Evolutionary conservation across 1,140 invertebrate species (phyloP).

Genomic region (Ceratosolen fusciceps): DNA sequence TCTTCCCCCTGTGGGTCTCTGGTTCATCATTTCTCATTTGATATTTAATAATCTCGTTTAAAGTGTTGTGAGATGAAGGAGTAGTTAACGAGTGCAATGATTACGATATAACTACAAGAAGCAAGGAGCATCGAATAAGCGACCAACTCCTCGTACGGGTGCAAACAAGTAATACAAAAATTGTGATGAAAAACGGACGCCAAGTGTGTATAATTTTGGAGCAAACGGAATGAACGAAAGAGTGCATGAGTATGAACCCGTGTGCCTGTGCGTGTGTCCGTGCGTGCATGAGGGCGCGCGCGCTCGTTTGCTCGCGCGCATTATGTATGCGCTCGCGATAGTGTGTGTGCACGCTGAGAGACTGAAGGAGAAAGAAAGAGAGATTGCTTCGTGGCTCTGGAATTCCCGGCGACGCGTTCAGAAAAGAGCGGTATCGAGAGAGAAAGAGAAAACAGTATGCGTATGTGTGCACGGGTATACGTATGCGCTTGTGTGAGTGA

Average conservation of each 20-base stretch:
- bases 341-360: not conserved
- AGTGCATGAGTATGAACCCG: not conserved
- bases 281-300: not conserved
- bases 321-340: too few relatives aligned
- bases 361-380: not conserved
- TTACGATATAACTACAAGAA: not conserved
- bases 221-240: constrained; percentile 29
- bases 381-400: constrained; percentile 27
- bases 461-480: too few relatives aligned
- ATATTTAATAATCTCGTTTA: not conserved
- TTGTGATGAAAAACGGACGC: constrained; percentile 32
- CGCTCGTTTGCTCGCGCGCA: too few relatives aligned
- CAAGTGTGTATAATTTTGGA: constrained; percentile 43
- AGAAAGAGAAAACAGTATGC: constrained; percentile 17
- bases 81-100: not conserved
- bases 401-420: constrained; percentile 28
- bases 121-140: too few relatives aligned
- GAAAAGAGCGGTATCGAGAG: constrained; percentile 20
- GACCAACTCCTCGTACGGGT: not conserved
- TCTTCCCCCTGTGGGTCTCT: not conserved
- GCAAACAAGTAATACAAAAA: constrained; percentile 27
- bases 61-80: not conserved
- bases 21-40: not conserved
- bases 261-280: not conserved
- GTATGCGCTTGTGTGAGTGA: too few relatives aligned